Evolutionary conservation across 2,113 vertebrate species (phyloP).

Genomic region (Romanogobio albipinnatus): DNA sequence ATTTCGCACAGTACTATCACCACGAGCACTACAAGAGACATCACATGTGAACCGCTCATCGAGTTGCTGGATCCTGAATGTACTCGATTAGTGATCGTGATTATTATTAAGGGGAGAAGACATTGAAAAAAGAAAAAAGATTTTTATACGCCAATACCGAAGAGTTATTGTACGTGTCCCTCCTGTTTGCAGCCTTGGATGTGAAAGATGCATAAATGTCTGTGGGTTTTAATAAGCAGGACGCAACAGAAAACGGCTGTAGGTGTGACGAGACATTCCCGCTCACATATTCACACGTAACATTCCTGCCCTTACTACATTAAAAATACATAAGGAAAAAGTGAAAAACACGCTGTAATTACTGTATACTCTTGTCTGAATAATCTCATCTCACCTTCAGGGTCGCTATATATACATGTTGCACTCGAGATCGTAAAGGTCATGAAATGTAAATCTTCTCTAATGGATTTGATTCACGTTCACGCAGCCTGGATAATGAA

Average conservation of each 20-base stretch:
- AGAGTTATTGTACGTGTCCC: conserved; percentile 34
- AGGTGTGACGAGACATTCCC: conserved; percentile 41
- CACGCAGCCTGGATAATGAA: conserved; percentile 26
- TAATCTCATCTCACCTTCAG: conserved; percentile 51
- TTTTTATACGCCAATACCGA: conserved; percentile 33
- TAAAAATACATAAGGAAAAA: conserved; percentile 25
- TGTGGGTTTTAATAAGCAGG: conserved; percentile 25
- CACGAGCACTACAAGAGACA: conserved; percentile 46
- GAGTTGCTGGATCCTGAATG: conserved; percentile 45
- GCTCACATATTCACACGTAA: conserved; percentile 48
- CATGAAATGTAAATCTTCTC: conserved; percentile 35
- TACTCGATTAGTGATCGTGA: conserved; percentile 18
- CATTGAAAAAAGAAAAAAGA: not conserved
- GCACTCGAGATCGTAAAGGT: conserved; percentile 39
- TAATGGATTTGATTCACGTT: conserved; percentile 21
- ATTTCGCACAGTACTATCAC: conserved; percentile 50
- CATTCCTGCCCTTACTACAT: conserved; percentile 51
- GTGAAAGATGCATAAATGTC: conserved; percentile 28
- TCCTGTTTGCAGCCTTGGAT: conserved; percentile 24
- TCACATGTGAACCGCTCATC: conserved; percentile 15
- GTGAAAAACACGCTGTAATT: conserved; percentile 49
- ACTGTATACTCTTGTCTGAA: conserved; percentile 49
- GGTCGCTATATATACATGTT: conserved; percentile 51
- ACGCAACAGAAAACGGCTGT: conserved; percentile 24
- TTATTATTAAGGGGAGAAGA: conserved; percentile 12